Evolutionary conservation across 2,888 invertebrate genomes (phyloP).

Genomic region (Alentia gelatinosa): DNA sequence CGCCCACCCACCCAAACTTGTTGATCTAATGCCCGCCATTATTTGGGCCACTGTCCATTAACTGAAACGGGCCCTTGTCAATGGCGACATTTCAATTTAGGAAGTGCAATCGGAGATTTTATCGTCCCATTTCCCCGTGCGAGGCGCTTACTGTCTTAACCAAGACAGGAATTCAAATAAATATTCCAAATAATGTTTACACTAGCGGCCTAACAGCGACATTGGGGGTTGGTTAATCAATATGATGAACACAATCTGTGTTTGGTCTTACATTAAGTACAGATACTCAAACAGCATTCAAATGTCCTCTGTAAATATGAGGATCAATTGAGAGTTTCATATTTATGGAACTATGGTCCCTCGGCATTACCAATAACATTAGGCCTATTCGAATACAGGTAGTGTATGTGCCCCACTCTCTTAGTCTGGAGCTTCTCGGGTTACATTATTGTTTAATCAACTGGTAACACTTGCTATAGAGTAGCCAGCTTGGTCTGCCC

Average conservation of each 20-base stretch:
- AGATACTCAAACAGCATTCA: neutral
- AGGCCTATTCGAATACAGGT: conserved; percentile 1
- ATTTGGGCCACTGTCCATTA: neutral
- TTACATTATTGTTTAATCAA: neutral
- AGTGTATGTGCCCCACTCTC: neutral
- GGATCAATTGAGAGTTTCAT: neutral
- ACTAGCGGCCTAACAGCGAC: neutral
- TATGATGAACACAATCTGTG: neutral
- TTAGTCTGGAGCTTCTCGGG: neutral
- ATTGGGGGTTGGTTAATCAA: neutral
- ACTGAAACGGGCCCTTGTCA: neutral
- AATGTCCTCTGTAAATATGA: neutral
- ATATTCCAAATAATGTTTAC: neutral
- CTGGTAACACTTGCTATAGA: neutral
- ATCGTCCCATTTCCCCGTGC: neutral
- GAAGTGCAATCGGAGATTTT: neutral
- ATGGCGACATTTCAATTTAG: conserved; percentile 1
- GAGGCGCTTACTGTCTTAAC: neutral
- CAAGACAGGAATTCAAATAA: neutral
- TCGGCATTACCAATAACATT: neutral
- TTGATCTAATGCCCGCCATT: neutral
- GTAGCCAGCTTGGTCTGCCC: too few relatives aligned
- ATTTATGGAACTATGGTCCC: neutral
- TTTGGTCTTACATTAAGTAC: neutral
- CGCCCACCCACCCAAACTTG: neutral